These are phyloP conservation scores for Gisinianus flammeolus DNA, from an alignment of 2,888 invertebrate species.

Conservation along the genomic window DNA sequence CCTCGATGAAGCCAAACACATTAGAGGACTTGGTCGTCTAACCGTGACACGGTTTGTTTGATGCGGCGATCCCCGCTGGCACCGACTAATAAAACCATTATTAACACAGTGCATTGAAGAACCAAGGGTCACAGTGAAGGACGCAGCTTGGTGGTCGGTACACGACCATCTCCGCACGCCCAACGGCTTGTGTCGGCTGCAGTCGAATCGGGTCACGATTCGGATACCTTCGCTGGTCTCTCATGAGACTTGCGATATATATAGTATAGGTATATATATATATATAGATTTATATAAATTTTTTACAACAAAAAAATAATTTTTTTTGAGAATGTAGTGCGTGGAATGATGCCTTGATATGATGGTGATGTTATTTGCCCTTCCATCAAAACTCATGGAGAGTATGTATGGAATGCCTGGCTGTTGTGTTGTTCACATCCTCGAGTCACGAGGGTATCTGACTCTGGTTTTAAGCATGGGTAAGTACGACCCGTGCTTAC, in stretches of 20 bases:
- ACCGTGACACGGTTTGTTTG: slow-evolving; percentile 30
- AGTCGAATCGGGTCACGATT: slow-evolving; percentile 29
- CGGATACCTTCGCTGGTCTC: slow-evolving; percentile 22
- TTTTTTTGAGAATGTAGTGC: slow-evolving; percentile 24
- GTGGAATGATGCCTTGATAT: slow-evolving; percentile 30
- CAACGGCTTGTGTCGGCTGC: background rate
- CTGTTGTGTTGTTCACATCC: slow-evolving; percentile 36
- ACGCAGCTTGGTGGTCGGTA: slow-evolving; percentile 20
- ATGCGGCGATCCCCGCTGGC: slow-evolving; percentile 32
- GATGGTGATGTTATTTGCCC: slow-evolving; percentile 29
- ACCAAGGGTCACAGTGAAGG: slow-evolving; percentile 21
- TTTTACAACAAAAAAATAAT: slow-evolving; percentile 13
- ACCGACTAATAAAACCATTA: background rate
- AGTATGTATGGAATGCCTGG: slow-evolving; percentile 29
- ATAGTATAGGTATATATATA: background rate
- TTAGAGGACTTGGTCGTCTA: slow-evolving; percentile 11
- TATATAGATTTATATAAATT: slow-evolving; percentile 2
- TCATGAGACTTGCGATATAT: background rate
- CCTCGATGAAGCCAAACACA: slow-evolving; percentile 26
- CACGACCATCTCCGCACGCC: slow-evolving; percentile 27
- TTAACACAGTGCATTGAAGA: slow-evolving; percentile 28
- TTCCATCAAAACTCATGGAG: slow-evolving; percentile 22
- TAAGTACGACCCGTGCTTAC: slow-evolving; percentile 11
- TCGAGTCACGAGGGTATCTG: slow-evolving; percentile 33
- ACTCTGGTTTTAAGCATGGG: slow-evolving; percentile 29